Conservation (phyloP, 1,140 invertebrate genomes). For the honey bee (Apis mellifera) region DNA sequence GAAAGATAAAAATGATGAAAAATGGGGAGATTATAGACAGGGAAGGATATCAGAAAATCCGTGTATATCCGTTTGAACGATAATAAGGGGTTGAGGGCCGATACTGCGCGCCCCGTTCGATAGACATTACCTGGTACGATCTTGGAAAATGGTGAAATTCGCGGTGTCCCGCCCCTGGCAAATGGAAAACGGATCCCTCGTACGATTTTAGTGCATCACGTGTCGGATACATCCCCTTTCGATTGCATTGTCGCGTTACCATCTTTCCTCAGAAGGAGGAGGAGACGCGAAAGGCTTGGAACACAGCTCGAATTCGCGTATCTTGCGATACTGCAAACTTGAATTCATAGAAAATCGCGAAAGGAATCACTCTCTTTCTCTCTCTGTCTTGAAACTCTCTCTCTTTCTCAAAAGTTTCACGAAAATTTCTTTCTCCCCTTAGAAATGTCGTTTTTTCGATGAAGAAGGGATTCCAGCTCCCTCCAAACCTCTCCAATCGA, state of each 20-base stretch:
- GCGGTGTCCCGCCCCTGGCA: constrained; percentile 48
- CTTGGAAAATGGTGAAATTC: constrained; percentile 55
- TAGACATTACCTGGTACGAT: constrained; percentile 45
- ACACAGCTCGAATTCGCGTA: constrained; percentile 67
- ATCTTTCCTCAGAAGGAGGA: constrained; percentile 28
- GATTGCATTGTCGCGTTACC: constrained; percentile 59
- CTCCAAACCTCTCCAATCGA: no score
- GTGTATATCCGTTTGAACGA: constrained; percentile 43
- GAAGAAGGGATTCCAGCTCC: no score
- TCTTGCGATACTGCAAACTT: constrained; percentile 65
- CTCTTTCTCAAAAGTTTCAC: no score
- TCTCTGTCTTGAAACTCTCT: no score
- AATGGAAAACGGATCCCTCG: constrained; percentile 76
- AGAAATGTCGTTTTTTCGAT: no score
- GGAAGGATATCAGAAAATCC: neutral
- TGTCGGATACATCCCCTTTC: constrained; percentile 8
- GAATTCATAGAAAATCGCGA: neutral
- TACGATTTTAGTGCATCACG: constrained; percentile 75
- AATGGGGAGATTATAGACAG: neutral
- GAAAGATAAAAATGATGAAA: no score
- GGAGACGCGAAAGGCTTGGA: constrained; percentile 41
- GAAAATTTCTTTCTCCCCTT: no score
- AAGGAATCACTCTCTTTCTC: no score
- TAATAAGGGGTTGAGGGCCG: constrained; percentile 23
- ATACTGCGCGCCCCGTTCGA: constrained; percentile 30